Conservation (phyloP, 2,113 vertebrate species). For the Felis catus region DNA sequence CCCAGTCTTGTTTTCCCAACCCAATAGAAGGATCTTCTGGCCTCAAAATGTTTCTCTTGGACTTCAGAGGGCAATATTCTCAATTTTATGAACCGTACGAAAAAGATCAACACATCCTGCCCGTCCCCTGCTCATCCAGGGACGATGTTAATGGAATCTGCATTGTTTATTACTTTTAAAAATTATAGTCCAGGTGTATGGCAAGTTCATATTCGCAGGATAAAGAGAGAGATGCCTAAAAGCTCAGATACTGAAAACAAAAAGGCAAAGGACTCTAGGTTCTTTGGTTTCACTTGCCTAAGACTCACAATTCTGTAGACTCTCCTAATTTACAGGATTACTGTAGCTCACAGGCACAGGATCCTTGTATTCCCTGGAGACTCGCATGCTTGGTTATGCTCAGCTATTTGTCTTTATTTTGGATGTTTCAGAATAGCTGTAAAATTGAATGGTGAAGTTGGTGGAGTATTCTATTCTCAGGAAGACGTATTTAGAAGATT, state of each 20-base stretch:
- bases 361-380: neutral
- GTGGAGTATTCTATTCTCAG: neutral
- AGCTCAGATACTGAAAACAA: constrained; percentile 35
- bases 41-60: neutral
- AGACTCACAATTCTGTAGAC: neutral
- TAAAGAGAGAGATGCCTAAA: neutral
- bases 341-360: neutral
- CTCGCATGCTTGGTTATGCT: neutral
- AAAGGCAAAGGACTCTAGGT: neutral
- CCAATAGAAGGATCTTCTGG: neutral
- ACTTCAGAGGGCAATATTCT: neutral
- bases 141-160: neutral
- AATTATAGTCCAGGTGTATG: constrained; percentile 26
- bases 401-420: neutral
- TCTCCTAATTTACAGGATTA: neutral
- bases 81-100: neutral
- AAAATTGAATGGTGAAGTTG: neutral
- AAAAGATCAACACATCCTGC: neutral
- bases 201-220: neutral
- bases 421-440: neutral
- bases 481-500: neutral
- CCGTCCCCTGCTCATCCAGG: neutral
- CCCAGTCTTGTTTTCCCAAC: too few species aligned
- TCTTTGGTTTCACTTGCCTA: neutral
- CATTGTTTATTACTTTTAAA: neutral